Base-by-base conservation (phyloP, 2,888 invertebrate species). In the Aspidiotus rigidus region DNA sequence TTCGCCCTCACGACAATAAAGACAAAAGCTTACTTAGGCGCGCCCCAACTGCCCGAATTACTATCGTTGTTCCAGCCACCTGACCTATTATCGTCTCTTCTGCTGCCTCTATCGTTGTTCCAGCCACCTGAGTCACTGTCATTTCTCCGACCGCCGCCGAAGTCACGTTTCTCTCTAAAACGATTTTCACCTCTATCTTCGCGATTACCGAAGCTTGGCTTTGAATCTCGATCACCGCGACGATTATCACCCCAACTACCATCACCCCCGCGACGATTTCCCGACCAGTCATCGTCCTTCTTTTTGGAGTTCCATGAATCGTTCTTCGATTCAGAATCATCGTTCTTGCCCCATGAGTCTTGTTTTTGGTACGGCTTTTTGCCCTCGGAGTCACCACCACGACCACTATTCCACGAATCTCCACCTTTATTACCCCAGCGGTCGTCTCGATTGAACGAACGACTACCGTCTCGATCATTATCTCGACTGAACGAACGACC, bases 111-210 rank as follows among this genome's bases (percentile, higher is more conserved):
- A 10, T 69, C 64, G 15, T 62, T 44, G 42, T 59, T 62, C 66
- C 72, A 69, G 28, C 62, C 62, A 15, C 63, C 71, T 39, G 71
- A 67, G n/a, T 71, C 70, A 55, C 54, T 49, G 16, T n/a, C n/a
- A n/a, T n/a, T n/a, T 69, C 69, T 8, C 62, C 69, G 17, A 39
- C 56, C 57, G 54, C 54, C 61, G 42, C 53, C 59, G 41, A 56
- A 56, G 15, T 59, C 49, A 7, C 57, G 56, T 56, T 54, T 55
- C 44, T 28, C 60, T n/a, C 69, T 17, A 11, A 40, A 44, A 54
- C 57, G 41, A 75, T 73, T 69, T 75, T 77, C 1, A 73, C 74
- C 71, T 74, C 71, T 1, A 41, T 44, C 17, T 76, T 49, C n/a
- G 10, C 49, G 49, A n/a, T 49, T 49, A 49, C 49, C 49, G 6